Evolutionary conservation across 64 coral and sea anemone species (phyloP).

Genomic region (Platygyra sinensis): DNA sequence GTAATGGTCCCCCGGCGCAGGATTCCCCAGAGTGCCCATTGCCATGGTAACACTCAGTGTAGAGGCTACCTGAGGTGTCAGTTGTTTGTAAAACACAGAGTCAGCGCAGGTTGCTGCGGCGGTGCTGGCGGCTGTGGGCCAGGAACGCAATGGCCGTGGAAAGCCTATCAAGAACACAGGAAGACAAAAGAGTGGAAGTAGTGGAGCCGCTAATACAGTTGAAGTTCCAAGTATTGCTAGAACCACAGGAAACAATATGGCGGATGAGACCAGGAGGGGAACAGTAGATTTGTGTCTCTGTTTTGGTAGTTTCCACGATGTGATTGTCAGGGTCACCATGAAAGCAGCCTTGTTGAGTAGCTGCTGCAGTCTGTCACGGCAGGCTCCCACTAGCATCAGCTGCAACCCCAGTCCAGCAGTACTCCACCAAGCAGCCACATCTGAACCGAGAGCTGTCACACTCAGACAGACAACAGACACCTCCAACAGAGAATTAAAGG

Average conservation of each 20-base stretch:
- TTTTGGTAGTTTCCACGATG: slow-evolving; percentile 75
- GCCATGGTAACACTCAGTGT: slow-evolving; percentile 54
- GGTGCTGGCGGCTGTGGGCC: slow-evolving; percentile 68
- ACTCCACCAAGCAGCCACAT: slow-evolving; percentile 54
- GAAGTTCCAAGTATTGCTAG: slow-evolving; percentile 50
- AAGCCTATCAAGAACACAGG: slow-evolving; percentile 92
- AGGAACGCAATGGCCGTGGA: slow-evolving; percentile 79
- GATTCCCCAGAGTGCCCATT: slow-evolving; percentile 58
- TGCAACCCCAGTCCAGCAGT: slow-evolving; percentile 67
- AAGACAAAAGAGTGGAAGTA: slow-evolving; percentile 85
- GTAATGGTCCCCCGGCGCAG: slow-evolving; percentile 69
- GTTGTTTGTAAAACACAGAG: slow-evolving; percentile 86
- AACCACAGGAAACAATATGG: slow-evolving; percentile 72
- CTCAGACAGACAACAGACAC: slow-evolving; percentile 58
- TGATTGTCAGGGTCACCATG: slow-evolving; percentile 62
- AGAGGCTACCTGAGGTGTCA: slow-evolving; percentile 66
- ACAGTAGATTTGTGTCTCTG: slow-evolving; percentile 84
- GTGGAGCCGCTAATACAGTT: slow-evolving; percentile 69
- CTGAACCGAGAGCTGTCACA: not conserved
- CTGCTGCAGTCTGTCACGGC: slow-evolving; percentile 75
- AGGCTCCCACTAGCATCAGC: slow-evolving; percentile 75
- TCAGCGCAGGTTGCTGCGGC: slow-evolving; percentile 58
- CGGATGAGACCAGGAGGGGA: slow-evolving; percentile 56
- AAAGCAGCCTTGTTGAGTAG: slow-evolving; percentile 68
- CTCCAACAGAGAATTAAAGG: slow-evolving; percentile 78